phyloP scores from a whole-genome alignment of 2,797 vertebrate species.

The Hydrocynus forskahlii region DNA sequence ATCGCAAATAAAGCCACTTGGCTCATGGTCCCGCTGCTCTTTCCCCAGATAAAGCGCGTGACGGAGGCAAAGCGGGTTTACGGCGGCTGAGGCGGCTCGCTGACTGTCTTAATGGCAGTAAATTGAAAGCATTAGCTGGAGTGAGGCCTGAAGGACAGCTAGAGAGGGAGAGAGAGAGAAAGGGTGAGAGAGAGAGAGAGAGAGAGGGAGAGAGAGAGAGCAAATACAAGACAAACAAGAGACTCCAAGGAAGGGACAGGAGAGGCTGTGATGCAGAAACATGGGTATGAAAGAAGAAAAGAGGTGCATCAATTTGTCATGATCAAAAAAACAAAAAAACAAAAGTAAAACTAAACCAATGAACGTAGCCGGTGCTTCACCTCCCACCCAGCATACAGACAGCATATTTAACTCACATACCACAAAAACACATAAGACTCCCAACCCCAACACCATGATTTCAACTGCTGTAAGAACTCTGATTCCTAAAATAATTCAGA shows the following conservation, averaged over 20 bases:
- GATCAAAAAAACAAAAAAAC: constrained; percentile 4
- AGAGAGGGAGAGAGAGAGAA: constrained; percentile 15
- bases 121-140: constrained; percentile 53
- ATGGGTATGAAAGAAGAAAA: constrained; percentile 49
- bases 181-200: constrained; percentile 7
- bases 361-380: constrained; percentile 20
- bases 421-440: neutral
- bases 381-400: neutral
- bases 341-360: neutral
- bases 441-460: neutral
- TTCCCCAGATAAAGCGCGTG: constrained; percentile 17
- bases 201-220: neutral
- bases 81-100: constrained; percentile 25
- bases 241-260: neutral
- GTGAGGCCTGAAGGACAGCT: constrained; percentile 55
- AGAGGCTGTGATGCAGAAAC: constrained; percentile 59
- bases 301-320: constrained; percentile 12
- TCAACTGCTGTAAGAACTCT: neutral
- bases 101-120: constrained; percentile 56
- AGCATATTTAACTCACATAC: constrained; percentile 11
- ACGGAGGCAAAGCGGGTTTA: constrained; percentile 38
- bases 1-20: constrained; percentile 41
- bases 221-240: neutral
- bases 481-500: constrained; percentile 23
- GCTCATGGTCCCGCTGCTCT: constrained; percentile 35